phyloP scores from a whole-genome alignment of 2,113 vertebrate species.

The Hypocryptadius cinnamomeus region DNA sequence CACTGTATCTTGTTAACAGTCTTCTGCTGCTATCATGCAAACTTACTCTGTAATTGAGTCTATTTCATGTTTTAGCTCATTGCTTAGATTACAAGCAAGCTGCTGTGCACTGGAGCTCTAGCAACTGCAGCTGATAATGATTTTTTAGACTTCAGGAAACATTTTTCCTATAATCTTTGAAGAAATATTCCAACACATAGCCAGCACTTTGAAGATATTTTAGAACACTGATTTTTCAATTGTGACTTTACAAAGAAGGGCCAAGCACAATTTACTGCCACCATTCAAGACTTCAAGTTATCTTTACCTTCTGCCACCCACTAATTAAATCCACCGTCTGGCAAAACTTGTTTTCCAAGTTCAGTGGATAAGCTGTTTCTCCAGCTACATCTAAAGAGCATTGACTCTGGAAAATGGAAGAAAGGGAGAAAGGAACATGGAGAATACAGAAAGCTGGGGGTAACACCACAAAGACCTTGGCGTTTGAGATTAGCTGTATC shows the following conservation, averaged over 20 bases:
- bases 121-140: not conserved
- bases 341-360: not conserved
- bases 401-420: not conserved
- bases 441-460: not conserved
- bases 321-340: not conserved
- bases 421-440: not conserved
- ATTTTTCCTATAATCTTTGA: not conserved
- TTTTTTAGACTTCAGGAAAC: not conserved
- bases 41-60: not conserved
- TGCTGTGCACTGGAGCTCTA: not conserved
- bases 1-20: not conserved
- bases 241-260: not conserved
- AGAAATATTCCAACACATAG: not conserved
- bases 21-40: not conserved
- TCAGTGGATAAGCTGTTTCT: not conserved
- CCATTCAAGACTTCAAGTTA: not conserved
- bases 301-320: not conserved
- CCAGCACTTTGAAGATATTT: not conserved
- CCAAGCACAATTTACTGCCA: not conserved
- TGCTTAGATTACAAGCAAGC: not conserved
- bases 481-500: not conserved
- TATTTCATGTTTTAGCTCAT: not conserved
- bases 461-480: not conserved
- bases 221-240: not conserved
- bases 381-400: not conserved